Base-by-base conservation (phyloP, 2,888 invertebrate species). In the Melikaiella ostensackeni region DNA sequence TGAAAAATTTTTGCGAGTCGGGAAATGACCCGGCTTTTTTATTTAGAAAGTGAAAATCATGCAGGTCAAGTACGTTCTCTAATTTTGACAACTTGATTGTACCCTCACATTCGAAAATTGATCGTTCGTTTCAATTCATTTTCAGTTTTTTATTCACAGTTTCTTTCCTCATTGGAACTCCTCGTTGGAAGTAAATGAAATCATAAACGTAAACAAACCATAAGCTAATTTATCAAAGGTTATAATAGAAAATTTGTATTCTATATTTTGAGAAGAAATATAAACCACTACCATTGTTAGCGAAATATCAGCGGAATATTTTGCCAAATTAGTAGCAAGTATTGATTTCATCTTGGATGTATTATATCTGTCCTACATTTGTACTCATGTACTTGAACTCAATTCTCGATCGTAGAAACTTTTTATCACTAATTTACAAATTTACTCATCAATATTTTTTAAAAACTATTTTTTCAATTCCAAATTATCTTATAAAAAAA, bases 321-420 rank as follows among this genome's bases (percentile, higher is more conserved):
- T 62, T 33, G n/a, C 33, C 35, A 62, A 62, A 62, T 62, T 33
- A 61, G 61, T 11, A 33, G 61, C 19, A 35, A 62, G 33, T 62
- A 62, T 62, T 62, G 62, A 62, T 62, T 62, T 33, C n/a, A 33
- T 62, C 33, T 35, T 62, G 30, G 62, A 11, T n/a, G 33, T 33
- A 35, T 62, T 33, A 35, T 62, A 62, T 62, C 62, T 33, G n/a
- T 62, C 62, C 33, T 62, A 62, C 62, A 62, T 62, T 62, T 62
- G 62, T 62, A 62, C 33, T 62, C 19, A 19, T 62, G 62, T 16
- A 33, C 62, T 62, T 62, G 62, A 33, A 62, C 62, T 33, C 30
- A 33, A 62, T 62, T n/a, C 38, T 30, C 50, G 13, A 74, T 74
- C 16, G 30, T 9, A 8, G 50, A 30, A 74, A 57, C 21, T 50